These are phyloP conservation scores for Poecilia latipinna DNA, from an alignment of 2,113 vertebrate genomes.

Conservation along the genomic window DNA sequence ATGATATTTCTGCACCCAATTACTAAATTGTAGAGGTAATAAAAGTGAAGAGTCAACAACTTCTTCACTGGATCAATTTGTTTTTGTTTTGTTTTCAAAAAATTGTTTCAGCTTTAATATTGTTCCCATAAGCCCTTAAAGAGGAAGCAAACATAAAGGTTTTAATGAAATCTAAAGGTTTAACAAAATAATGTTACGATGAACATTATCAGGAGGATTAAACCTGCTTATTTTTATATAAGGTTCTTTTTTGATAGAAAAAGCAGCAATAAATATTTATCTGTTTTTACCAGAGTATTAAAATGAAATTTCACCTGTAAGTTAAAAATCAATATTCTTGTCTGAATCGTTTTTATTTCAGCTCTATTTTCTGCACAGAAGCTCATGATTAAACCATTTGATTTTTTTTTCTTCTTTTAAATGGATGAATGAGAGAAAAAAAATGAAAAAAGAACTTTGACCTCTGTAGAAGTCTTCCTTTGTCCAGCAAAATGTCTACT, in stretches of 20 bases:
- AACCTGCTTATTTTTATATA: constrained; percentile 79
- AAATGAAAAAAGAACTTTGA: constrained; percentile 70
- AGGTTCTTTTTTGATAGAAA: constrained; percentile 74
- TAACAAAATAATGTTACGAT: constrained; percentile 30
- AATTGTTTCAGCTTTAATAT: constrained; percentile 47
- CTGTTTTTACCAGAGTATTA: constrained; percentile 59
- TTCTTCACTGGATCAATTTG: constrained; percentile 56
- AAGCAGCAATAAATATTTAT: constrained; percentile 57
- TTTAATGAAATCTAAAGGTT: constrained; percentile 42
- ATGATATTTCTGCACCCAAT: constrained; percentile 67
- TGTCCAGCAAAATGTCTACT: constrained; percentile 72
- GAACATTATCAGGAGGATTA: constrained; percentile 47
- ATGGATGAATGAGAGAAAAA: constrained; percentile 71
- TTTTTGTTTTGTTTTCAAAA: constrained; percentile 45
- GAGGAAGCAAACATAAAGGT: constrained; percentile 31
- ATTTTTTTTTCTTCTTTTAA: constrained; percentile 73
- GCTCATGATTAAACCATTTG: constrained; percentile 58
- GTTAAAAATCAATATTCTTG: constrained; percentile 50
- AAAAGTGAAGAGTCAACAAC: constrained; percentile 72
- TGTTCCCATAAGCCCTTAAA: constrained; percentile 58
- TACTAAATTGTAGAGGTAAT: constrained; percentile 53
- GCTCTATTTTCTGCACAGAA: constrained; percentile 71
- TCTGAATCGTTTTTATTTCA: constrained; percentile 58
- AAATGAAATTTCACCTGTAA: constrained; percentile 42
- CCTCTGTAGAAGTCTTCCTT: constrained; percentile 87